phyloP scores from a whole-genome alignment of 2,113 vertebrate species.

The Halcyon senegalensis region DNA sequence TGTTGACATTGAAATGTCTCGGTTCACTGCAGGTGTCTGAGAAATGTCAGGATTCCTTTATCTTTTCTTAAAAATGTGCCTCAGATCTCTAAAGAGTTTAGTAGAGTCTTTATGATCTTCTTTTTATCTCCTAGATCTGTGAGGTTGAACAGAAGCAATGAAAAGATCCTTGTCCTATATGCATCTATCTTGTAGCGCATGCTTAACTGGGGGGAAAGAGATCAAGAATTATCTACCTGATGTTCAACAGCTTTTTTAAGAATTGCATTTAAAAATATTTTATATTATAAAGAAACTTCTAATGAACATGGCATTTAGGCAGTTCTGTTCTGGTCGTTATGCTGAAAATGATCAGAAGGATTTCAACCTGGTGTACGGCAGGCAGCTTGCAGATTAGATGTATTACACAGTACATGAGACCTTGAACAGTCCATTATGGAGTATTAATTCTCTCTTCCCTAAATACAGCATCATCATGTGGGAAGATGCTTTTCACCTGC shows the following conservation, averaged over 20 bases:
- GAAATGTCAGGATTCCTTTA: neutral
- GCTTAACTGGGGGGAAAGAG: neutral
- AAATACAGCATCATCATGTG: neutral
- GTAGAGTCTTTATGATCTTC: neutral
- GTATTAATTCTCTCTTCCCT: neutral
- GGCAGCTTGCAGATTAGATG: neutral
- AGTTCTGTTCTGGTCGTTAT: neutral
- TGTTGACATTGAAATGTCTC: neutral
- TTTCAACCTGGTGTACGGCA: neutral
- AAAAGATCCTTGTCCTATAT: neutral
- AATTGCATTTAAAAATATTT: neutral
- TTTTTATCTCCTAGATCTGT: neutral
- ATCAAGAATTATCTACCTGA: neutral
- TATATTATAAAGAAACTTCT: neutral
- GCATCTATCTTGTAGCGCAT: neutral
- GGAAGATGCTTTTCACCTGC: neutral
- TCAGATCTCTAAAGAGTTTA: neutral
- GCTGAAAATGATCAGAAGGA: neutral
- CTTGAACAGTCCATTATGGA: neutral
- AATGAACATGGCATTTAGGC: neutral
- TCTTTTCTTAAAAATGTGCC: neutral
- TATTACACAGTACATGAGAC: neutral
- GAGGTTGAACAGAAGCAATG: neutral
- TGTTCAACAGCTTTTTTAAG: neutral
- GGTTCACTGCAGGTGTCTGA: neutral